Evolutionary conservation across 2,797 vertebrate species (phyloP).

Genomic region (Nothura maculosa): DNA sequence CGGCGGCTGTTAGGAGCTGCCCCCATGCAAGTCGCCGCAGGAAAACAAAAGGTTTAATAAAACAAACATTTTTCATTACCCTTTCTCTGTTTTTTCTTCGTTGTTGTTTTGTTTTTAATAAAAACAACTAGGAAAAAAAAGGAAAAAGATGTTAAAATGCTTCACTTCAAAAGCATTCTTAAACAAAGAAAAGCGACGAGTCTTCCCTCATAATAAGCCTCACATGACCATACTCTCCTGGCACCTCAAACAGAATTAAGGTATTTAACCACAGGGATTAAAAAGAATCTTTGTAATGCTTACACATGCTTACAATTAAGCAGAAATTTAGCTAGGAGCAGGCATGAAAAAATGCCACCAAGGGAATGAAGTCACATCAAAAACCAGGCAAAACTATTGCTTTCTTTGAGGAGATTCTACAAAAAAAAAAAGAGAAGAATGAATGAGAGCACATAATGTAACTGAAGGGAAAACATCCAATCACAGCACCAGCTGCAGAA

Average conservation of each 20-base stretch:
- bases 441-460: accelerated
- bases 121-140: slow-evolving; percentile 51
- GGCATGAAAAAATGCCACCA: accelerated
- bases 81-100: background rate
- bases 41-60: slow-evolving; percentile 87
- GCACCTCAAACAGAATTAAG: background rate
- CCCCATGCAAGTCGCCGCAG: slow-evolving; percentile 79
- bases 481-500: background rate
- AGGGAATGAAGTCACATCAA: accelerated
- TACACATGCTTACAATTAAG: accelerated
- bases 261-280: background rate
- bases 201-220: background rate
- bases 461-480: background rate
- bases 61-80: slow-evolving; percentile 80
- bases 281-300: background rate
- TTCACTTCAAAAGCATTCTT: slow-evolving; percentile 60
- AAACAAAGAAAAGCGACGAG: slow-evolving; percentile 60
- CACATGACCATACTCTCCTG: background rate
- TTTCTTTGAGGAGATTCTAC: background rate
- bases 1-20: slow-evolving; percentile 82
- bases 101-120: background rate
- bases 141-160: slow-evolving; percentile 31
- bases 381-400: background rate
- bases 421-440: background rate
- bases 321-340: accelerated